Conservation (phyloP, 30 jellyfish, hydroid and myxozoan species). For the Thelohanellus kitauei region DNA sequence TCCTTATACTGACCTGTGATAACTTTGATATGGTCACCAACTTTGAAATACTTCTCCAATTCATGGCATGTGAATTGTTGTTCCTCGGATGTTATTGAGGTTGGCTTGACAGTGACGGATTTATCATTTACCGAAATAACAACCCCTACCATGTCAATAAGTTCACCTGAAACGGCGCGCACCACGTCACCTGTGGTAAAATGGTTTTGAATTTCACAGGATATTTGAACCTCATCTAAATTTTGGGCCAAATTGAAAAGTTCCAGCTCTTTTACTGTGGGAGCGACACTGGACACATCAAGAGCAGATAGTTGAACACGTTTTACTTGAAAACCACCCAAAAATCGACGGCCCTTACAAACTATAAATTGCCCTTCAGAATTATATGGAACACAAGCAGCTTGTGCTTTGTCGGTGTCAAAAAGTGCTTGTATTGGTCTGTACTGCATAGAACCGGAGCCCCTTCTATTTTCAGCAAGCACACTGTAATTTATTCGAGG, state of each 20-base stretch:
- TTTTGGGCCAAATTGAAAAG: background rate
- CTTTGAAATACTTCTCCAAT: constrained; percentile 36
- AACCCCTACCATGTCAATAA: constrained; percentile 49
- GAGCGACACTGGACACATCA: background rate
- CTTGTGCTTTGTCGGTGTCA: background rate
- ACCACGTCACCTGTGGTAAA: constrained; percentile 66
- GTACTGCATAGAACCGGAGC: background rate
- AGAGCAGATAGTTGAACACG: constrained; percentile 56
- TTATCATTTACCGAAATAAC: constrained; percentile 38
- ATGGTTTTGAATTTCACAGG: background rate
- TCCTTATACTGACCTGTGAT: constrained; percentile 49
- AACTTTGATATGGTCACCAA: constrained; percentile 79
- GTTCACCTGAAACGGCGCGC: constrained; percentile 52
- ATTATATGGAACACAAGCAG: constrained; percentile 1
- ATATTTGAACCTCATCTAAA: background rate
- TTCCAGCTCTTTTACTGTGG: background rate
- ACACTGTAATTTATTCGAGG: background rate
- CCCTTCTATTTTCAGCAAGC: background rate
- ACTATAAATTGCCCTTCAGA: constrained; percentile 55
- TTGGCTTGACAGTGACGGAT: constrained; percentile 17
- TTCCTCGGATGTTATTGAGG: background rate
- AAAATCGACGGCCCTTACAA: constrained; percentile 36
- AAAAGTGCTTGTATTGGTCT: background rate
- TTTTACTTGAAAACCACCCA: constrained; percentile 54
- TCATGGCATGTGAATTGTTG: constrained; percentile 26